Evolutionary conservation across 2,797 vertebrate species (phyloP).

Genomic region (Phataginus tetradactyla): DNA sequence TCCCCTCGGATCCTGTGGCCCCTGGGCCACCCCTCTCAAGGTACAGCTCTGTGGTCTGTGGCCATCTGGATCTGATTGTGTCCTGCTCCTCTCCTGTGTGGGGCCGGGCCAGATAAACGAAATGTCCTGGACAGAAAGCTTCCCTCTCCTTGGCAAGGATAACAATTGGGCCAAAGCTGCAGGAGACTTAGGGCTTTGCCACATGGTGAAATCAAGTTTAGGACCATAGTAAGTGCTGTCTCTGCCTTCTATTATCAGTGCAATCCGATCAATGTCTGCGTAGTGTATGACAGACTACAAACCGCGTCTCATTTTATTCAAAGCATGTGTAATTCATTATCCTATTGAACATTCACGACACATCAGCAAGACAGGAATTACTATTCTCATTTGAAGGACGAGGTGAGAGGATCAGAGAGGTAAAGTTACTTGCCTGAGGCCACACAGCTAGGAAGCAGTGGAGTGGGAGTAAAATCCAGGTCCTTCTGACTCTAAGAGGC

Average conservation of each 20-base stretch:
- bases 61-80: not conserved
- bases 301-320: not conserved
- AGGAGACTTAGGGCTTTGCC: not conserved
- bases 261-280: not conserved
- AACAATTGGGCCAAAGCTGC: not conserved
- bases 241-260: not conserved
- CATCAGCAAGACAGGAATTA: not conserved
- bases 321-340: not conserved
- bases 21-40: not conserved
- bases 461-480: not conserved
- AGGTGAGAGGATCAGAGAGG: not conserved
- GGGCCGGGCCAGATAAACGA: not conserved
- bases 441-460: not conserved
- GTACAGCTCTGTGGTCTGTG: not conserved
- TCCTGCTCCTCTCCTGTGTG: not conserved
- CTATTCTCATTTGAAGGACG: not conserved
- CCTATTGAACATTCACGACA: not conserved
- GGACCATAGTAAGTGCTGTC: not conserved
- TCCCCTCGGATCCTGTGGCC: not conserved
- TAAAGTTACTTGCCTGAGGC: not conserved
- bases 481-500: not conserved
- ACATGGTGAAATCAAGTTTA: not conserved
- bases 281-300: not conserved
- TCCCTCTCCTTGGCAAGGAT: not conserved
- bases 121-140: not conserved